phyloP scores from a whole-genome alignment of 2,113 vertebrate genomes.

The Nothoprocta pentlandii region DNA sequence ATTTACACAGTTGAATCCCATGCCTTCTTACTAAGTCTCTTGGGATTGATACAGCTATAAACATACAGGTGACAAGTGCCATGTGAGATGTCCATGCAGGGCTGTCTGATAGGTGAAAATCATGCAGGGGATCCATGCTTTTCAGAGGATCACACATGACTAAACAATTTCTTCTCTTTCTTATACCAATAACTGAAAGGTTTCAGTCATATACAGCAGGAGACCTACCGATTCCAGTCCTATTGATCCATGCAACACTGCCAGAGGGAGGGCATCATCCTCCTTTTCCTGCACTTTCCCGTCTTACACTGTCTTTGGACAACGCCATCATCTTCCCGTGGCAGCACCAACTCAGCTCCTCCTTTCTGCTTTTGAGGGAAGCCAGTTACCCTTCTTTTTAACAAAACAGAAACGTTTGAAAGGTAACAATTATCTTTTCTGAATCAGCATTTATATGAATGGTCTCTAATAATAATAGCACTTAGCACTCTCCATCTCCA shows the following conservation, averaged over 20 bases:
- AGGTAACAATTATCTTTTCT: constrained; percentile 51
- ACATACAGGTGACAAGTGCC: not conserved
- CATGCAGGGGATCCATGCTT: not conserved
- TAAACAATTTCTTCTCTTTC: not conserved
- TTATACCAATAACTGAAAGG: not conserved
- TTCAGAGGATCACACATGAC: not conserved
- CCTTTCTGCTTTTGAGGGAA: not conserved
- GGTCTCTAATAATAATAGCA: constrained; percentile 63
- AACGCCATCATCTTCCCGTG: not conserved
- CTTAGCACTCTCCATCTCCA: constrained; percentile 54
- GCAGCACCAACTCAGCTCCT: not conserved
- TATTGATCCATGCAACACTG: not conserved
- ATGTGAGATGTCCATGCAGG: not conserved
- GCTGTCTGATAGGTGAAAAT: not conserved
- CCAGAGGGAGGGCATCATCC: not conserved
- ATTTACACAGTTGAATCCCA: not conserved
- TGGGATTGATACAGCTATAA: not conserved
- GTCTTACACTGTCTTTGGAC: not conserved
- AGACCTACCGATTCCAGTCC: not conserved
- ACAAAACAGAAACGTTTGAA: constrained; percentile 1
- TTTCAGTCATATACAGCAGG: not conserved
- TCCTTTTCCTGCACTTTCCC: not conserved
- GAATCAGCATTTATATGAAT: constrained; percentile 36
- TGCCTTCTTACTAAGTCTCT: not conserved
- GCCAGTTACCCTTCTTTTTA: not conserved